Evolutionary conservation across 2,888 invertebrate genomes (phyloP).

Genomic region (Steinernema carpocapsae): DNA sequence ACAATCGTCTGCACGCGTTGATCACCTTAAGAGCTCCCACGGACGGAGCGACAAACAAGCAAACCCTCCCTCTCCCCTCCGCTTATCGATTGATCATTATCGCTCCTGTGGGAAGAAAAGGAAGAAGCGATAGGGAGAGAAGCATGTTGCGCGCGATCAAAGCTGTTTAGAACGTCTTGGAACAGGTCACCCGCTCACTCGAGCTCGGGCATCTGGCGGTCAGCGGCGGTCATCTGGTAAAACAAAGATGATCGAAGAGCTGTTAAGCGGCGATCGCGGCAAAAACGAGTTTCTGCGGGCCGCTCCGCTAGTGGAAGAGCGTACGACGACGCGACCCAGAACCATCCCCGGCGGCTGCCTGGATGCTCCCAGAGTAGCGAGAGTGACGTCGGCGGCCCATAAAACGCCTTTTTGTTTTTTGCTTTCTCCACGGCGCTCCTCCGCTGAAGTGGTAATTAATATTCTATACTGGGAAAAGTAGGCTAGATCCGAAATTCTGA

Average conservation of each 20-base stretch:
- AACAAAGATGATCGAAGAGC: constrained; percentile 6
- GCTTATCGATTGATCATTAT: constrained; percentile 31
- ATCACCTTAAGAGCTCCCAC: too few species aligned
- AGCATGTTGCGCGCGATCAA: neutral
- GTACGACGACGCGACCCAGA: neutral
- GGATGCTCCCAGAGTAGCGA: too few species aligned
- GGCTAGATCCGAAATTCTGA: too few species aligned
- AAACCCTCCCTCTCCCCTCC: constrained; percentile 11
- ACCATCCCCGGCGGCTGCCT: neutral
- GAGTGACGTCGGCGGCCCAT: neutral
- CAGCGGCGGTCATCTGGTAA: neutral
- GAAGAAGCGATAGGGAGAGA: neutral
- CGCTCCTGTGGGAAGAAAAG: neutral
- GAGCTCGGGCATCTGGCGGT: constrained; percentile 25
- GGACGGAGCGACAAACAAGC: neutral
- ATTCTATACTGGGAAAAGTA: too few species aligned
- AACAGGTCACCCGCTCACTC: constrained; percentile 1
- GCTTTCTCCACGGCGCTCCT: neutral
- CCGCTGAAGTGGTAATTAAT: too few species aligned
- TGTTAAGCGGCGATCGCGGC: neutral
- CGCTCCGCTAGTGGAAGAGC: neutral
- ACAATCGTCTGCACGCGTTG: constrained; percentile 23
- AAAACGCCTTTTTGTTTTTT: neutral
- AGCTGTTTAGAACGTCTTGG: neutral
- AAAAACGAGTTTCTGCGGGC: neutral